A percentile compares a stretch with the other conserved stretches of the same genome.
Evolutionary conservation across 2,888 invertebrate genomes (phyloP).

Genomic region (Aelia acuminata): DNA sequence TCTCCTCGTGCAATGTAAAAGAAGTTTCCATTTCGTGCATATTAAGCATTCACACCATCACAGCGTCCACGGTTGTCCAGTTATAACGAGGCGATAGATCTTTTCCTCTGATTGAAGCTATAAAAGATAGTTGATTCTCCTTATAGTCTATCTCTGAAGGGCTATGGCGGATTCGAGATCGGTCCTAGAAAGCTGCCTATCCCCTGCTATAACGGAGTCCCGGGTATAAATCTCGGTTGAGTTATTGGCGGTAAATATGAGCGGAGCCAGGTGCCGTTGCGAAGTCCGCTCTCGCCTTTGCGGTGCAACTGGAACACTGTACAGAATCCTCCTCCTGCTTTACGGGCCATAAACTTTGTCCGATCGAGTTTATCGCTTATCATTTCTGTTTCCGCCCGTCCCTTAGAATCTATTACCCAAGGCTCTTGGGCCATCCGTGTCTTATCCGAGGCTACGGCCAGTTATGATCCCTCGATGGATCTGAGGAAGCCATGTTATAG

Average conservation of each 20-base stretch:
- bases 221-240: conserved; percentile 10
- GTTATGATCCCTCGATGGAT: not conserved
- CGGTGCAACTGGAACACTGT: conserved; percentile 18
- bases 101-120: not conserved
- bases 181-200: conserved; percentile 40
- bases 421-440: conserved; percentile 1
- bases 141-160: not conserved
- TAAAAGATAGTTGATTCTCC: not conserved
- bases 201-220: conserved; percentile 25
- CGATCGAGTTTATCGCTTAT: conserved; percentile 36
- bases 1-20: too few relatives aligned
- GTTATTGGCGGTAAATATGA: conserved; percentile 25
- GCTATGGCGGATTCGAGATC: not conserved
- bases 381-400: conserved; percentile 25
- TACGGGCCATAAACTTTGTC: conserved; percentile 9
- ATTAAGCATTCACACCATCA: not conserved
- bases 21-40: not conserved
- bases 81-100: not conserved
- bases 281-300: conserved; percentile 14
- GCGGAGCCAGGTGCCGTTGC: conserved; percentile 40
- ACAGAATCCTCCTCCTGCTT: conserved; percentile 14
- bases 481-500: not conserved
- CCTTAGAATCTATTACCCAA: conserved; percentile 39
- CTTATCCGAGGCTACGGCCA: not conserved
- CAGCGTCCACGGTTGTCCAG: not conserved